phyloP scores from a whole-genome alignment of 2,888 invertebrate genomes.

The Agriopis leucophaearia region DNA sequence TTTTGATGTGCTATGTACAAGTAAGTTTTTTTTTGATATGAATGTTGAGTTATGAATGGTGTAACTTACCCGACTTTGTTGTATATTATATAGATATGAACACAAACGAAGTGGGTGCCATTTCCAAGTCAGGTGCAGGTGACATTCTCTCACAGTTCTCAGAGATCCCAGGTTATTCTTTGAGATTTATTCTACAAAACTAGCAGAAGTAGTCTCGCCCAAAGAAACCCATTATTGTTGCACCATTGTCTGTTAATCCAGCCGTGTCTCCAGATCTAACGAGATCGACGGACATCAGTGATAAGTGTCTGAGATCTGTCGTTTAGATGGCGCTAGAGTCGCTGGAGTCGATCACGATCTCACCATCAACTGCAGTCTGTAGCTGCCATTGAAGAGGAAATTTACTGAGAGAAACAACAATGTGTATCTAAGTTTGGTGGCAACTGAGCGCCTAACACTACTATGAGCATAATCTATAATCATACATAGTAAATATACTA shows the following conservation, averaged over 20 bases:
- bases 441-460: too few relatives aligned
- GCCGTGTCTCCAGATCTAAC: constrained; percentile 36
- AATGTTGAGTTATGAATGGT: too few relatives aligned
- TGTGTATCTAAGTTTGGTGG: too few relatives aligned
- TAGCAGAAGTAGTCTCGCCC: neutral
- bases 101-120: too few relatives aligned
- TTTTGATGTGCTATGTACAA: too few relatives aligned
- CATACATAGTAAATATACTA: too few relatives aligned
- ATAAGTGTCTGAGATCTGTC: constrained; percentile 53
- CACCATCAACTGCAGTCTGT: constrained; percentile 44
- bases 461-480: too few relatives aligned
- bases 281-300: constrained; percentile 43
- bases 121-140: too few relatives aligned
- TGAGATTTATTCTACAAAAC: neutral
- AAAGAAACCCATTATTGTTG: constrained; percentile 11
- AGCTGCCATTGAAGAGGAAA: neutral
- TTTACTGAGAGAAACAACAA: neutral
- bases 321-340: constrained; percentile 59
- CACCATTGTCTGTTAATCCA: constrained; percentile 38
- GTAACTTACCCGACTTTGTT: too few relatives aligned
- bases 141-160: neutral
- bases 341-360: constrained; percentile 53
- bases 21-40: too few relatives aligned
- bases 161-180: neutral
- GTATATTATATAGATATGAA: too few relatives aligned